A percentile compares a stretch with the other conserved stretches of the same genome.
phyloP scores from a whole-genome alignment of 2,888 invertebrate genomes.

The Serrognathus titanus region DNA sequence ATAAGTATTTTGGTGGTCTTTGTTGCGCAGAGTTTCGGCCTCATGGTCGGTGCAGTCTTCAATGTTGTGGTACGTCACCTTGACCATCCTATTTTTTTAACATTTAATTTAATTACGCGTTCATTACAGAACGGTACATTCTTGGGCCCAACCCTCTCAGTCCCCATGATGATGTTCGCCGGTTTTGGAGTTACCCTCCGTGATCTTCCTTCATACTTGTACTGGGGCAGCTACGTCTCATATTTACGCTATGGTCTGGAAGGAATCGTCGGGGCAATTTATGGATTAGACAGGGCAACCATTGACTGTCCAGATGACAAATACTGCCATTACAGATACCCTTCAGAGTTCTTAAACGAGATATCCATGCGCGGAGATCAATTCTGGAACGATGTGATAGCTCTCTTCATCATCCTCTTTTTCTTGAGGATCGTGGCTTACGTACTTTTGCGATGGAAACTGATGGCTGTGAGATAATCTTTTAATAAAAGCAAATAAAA shows the following conservation, averaged over 20 bases:
- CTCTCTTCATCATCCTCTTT: constrained; percentile 66
- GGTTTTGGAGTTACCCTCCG: constrained; percentile 90
- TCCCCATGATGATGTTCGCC: constrained; percentile 96
- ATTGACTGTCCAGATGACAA: constrained; percentile 70
- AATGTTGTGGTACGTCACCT: constrained; percentile 70
- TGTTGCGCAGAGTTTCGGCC: constrained; percentile 88
- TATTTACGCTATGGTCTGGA: constrained; percentile 90
- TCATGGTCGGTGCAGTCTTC: constrained; percentile 88
- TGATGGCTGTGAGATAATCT: constrained; percentile 62
- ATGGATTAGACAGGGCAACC: constrained; percentile 71
- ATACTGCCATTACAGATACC: constrained; percentile 83
- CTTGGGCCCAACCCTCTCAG: constrained; percentile 84
- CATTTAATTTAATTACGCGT: constrained; percentile 3
- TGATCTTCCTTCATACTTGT: constrained; percentile 80
- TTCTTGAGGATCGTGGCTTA: constrained; percentile 65
- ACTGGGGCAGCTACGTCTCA: constrained; percentile 90
- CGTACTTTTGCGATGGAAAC: constrained; percentile 73
- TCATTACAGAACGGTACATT: constrained; percentile 85
- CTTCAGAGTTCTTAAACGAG: constrained; percentile 74
- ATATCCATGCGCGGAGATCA: constrained; percentile 77
- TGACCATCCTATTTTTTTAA: not conserved
- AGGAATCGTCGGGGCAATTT: constrained; percentile 79
- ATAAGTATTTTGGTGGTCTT: constrained; percentile 80
- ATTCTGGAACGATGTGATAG: constrained; percentile 80
- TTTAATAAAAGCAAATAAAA: not conserved